A percentile compares a stretch with the other conserved stretches of the same genome.
These are phyloP conservation scores for Aradus depressus DNA, from an alignment of 2,888 invertebrate species.

Conservation along the genomic window DNA sequence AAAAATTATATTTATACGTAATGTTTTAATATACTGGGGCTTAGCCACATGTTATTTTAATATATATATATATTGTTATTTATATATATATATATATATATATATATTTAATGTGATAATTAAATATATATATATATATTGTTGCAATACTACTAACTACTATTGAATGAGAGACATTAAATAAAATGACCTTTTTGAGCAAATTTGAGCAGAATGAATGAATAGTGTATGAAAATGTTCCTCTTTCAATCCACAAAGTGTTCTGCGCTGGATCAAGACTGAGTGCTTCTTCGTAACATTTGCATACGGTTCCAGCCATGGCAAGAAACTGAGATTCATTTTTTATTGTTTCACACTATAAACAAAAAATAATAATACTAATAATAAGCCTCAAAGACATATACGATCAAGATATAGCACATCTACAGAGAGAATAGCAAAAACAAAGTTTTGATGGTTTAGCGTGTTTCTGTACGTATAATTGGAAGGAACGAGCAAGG, in stretches of 20 bases:
- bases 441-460: too few relatives aligned
- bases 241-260: conserved; percentile 81
- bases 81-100: too few relatives aligned
- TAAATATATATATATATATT: too few relatives aligned
- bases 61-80: too few relatives aligned
- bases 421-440: too few relatives aligned
- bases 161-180: conserved; percentile 1
- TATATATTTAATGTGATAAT: too few relatives aligned
- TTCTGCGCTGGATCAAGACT: conserved; percentile 61
- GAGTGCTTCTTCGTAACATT: conserved; percentile 71
- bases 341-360: conserved; percentile 36
- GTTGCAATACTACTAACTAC: too few relatives aligned
- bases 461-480: too few relatives aligned
- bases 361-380: conserved; percentile 11
- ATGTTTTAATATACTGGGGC: too few relatives aligned
- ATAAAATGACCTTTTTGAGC: conserved; percentile 54
- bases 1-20: background rate
- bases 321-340: conserved; percentile 43
- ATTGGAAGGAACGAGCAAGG: too few relatives aligned
- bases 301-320: conserved; percentile 43
- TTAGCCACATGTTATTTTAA: too few relatives aligned
- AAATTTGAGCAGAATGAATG: conserved; percentile 82
- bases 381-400: background rate
- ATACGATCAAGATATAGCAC: too few relatives aligned
- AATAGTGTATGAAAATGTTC: conserved; percentile 77